Evolutionary conservation across 2,797 vertebrate species (phyloP).

Genomic region (Catostomus latipinnis): DNA sequence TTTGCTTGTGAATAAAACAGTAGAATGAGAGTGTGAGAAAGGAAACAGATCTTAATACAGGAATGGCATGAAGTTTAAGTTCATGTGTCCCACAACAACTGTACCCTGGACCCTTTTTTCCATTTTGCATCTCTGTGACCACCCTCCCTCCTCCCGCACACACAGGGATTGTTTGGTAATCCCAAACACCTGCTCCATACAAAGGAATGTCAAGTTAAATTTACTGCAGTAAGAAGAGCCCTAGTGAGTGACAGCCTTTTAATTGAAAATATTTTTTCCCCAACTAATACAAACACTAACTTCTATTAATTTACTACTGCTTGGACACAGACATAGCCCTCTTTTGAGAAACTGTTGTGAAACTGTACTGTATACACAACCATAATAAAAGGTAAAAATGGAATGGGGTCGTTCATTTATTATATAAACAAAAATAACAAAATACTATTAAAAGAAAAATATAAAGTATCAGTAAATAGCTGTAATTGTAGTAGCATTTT

Average conservation of each 20-base stretch:
- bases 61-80: constrained; percentile 62
- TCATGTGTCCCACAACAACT: constrained; percentile 69
- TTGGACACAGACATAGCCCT: not conserved
- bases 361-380: not conserved
- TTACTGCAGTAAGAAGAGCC: constrained; percentile 83
- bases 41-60: constrained; percentile 39
- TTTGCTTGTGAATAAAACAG: not conserved
- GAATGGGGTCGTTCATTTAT: not conserved
- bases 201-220: constrained; percentile 89
- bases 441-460: not conserved
- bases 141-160: constrained; percentile 57
- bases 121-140: constrained; percentile 26
- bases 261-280: constrained; percentile 78
- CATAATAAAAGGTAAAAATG: not conserved
- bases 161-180: constrained; percentile 77
- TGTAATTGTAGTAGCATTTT: too few species aligned
- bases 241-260: constrained; percentile 83
- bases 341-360: not conserved
- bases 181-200: constrained; percentile 91
- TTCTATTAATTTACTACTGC: constrained; percentile 8
- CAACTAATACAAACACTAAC: not conserved
- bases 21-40: not conserved
- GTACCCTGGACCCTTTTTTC: constrained; percentile 55
- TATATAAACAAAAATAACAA: not conserved
- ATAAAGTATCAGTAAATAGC: too few species aligned